Evolutionary conservation across 2,797 vertebrate species (phyloP).

Genomic region (Clamator glandarius): DNA sequence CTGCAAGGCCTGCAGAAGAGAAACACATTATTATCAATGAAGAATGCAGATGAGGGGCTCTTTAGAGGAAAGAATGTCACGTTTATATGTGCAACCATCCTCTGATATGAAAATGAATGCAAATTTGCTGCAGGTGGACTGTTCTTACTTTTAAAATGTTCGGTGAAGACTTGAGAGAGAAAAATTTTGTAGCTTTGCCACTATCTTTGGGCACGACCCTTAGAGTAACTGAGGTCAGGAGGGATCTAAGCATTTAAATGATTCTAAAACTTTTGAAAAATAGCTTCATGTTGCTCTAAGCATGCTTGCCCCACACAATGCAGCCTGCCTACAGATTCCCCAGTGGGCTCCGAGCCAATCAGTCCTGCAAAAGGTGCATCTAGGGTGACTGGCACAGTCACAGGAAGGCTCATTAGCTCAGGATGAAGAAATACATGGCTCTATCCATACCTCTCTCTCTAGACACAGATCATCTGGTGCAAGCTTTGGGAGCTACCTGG

Average conservation of each 20-base stretch:
- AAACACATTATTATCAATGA: background rate
- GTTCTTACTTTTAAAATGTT: background rate
- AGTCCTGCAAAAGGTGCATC: background rate
- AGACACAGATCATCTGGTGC: background rate
- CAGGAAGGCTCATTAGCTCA: background rate
- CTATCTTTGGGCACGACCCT: background rate
- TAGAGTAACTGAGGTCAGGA: accelerated
- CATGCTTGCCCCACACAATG: background rate
- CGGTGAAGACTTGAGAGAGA: background rate
- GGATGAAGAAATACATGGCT: background rate
- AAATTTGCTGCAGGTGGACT: background rate
- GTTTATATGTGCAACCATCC: background rate
- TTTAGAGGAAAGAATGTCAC: background rate
- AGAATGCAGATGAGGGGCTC: background rate
- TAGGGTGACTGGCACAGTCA: background rate
- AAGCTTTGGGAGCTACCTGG: background rate
- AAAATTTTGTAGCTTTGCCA: background rate
- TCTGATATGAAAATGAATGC: background rate
- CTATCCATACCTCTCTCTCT: background rate
- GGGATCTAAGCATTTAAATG: background rate
- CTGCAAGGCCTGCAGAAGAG: background rate
- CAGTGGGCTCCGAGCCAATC: background rate
- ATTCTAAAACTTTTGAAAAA: background rate
- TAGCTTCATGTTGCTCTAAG: background rate
- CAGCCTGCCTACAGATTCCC: background rate